These are phyloP conservation scores for Anthonomus grandis DNA, from an alignment of 1,140 invertebrate genomes.

Conservation along the genomic window DNA sequence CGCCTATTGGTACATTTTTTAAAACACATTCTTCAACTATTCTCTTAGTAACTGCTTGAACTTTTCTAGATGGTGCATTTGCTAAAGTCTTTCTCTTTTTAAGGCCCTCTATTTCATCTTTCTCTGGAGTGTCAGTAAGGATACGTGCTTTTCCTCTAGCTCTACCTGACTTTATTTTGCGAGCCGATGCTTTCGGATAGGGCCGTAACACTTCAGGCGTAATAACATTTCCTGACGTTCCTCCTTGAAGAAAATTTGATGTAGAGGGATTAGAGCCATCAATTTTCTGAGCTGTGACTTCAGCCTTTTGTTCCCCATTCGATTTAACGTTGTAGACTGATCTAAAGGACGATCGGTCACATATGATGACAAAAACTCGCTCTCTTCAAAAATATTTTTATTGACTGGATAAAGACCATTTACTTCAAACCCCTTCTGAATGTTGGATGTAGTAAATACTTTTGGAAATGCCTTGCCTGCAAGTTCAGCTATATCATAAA, in stretches of 20 bases:
- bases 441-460: conserved; percentile 17
- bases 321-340: background rate
- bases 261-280: background rate
- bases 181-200: background rate
- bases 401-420: conserved; percentile 23
- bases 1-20: too few relatives aligned
- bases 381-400: conserved; percentile 24
- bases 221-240: background rate
- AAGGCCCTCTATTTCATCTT: too few relatives aligned
- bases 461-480: conserved; percentile 21
- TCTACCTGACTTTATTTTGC: background rate
- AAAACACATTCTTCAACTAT: too few relatives aligned
- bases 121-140: too few relatives aligned
- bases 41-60: too few relatives aligned
- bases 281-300: background rate
- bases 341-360: conserved; percentile 21
- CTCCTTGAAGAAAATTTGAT: background rate
- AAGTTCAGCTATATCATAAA: conserved; percentile 16
- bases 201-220: background rate
- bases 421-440: conserved; percentile 17
- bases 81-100: too few relatives aligned
- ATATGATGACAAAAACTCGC: conserved; percentile 24
- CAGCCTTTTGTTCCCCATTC: too few relatives aligned
- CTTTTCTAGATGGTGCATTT: too few relatives aligned
- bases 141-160: background rate